Percentiles rank a stretch among this genome's conserved stretches.
These are phyloP conservation scores for Lampris incognitus DNA, from an alignment of 2,113 vertebrate genomes.

Conservation along the genomic window DNA sequence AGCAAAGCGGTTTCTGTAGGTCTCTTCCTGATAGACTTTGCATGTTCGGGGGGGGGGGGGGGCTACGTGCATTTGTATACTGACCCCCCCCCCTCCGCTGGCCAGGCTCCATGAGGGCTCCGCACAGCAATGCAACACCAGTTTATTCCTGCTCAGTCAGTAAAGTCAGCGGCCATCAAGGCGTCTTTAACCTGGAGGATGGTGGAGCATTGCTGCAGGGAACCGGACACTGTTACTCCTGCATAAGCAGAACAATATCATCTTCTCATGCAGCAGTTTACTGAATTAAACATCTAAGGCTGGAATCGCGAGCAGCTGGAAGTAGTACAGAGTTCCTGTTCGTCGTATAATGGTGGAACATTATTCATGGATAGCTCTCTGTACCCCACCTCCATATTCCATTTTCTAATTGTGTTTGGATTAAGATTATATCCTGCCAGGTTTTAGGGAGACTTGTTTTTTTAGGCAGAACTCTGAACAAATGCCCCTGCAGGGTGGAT, in stretches of 20 bases:
- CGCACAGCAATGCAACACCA: too few species aligned
- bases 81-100: too few species aligned
- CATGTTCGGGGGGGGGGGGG: too few species aligned
- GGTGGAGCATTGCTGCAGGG: too few species aligned
- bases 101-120: too few species aligned
- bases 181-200: too few species aligned
- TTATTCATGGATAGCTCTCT: conserved; percentile 36
- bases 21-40: too few species aligned
- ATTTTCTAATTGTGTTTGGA: conserved; percentile 32
- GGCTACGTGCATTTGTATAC: too few species aligned
- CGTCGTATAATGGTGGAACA: conserved; percentile 39
- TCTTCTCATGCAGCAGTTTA: conserved; percentile 9
- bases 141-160: too few species aligned
- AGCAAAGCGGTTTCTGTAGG: too few species aligned
- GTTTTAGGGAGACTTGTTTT: conserved; percentile 26
- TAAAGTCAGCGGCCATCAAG: too few species aligned
- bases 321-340: conserved; percentile 22
- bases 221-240: background rate
- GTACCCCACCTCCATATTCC: conserved; percentile 17
- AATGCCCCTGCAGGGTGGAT: conserved; percentile 47
- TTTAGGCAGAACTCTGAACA: conserved; percentile 12
- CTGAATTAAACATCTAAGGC: conserved; percentile 58
- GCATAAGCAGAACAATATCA: background rate
- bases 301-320: conserved; percentile 1
- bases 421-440: background rate